Base-by-base conservation (phyloP, 1,140 invertebrate species). In the Caenorhabditis briggsae region DNA sequence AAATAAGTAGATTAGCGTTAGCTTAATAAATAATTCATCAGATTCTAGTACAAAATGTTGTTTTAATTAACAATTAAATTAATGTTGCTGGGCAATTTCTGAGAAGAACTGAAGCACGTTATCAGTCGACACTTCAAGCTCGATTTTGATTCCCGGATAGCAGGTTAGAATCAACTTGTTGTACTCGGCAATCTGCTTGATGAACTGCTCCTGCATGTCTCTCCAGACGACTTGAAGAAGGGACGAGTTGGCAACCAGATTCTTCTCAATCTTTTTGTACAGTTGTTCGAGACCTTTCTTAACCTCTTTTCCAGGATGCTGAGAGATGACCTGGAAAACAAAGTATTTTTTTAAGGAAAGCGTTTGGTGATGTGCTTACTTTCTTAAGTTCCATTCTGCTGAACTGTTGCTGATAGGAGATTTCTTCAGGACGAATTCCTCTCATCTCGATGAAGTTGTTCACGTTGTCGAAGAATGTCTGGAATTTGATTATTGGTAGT, bases 171-270 rank as follows among this genome's bases (percentile, higher is more conserved):
- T 97, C 85, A 98, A 94, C 89, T 96, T 95, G 93, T 98, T 96
- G 89, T 98, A 95, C 89, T 95, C 95, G 93, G 97, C 97, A 92
- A 98, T 97, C 93, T 99, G 97, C 89, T 96, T 95, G 89, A 99
- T 96, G 93, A 99, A 99, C 94, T 99, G 97, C 93, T 98, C 96
- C 86, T 98, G 97, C 97, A 99, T 99, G 90, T 97, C 96, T 92
- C 96, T 95, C 98, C 98, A 99, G 82, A 99, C 97, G 58, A 98
- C 96, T 95, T 96, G 96, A 86, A 98, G 93, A 48, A 98, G 94
- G 93, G 97, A 97, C 91, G 97, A 96, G 92, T 98, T 96, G 93
- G 98, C 97, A 90, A 95, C 96, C 8, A 98, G 93, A 93, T 98
- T 97, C 94, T 99, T 98, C 91, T 97, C 97, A 20, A 99, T 96